Evolutionary conservation across 2,113 vertebrate species (phyloP), one percentile per base, ranked within the genome.

Genomic region (Herpailurus yagouaroundi): DNA sequence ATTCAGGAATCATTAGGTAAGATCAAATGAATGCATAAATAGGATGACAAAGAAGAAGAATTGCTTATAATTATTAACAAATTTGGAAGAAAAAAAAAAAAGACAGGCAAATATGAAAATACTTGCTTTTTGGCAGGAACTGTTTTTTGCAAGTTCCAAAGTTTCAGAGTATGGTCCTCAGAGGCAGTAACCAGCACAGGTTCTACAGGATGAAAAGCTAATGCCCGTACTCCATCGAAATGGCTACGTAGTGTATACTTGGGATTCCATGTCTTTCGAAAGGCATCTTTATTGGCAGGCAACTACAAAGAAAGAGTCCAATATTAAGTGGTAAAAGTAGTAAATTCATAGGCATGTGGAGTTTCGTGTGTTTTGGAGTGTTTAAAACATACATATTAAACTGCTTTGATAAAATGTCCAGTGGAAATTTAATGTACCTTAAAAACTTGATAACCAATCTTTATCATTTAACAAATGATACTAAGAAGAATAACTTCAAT

Each of bases 101-200:
- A 31, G 71, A 96, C 4, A 69, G 48, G 86, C n/a, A 81, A 98
- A 98, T 87, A 77, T 97, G 74, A 93, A 97, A 98, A 98, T 97
- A 98, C 99, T 98, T 99, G 99, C 99, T 99, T 99, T 99, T 99
- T 99, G 99, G 99, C 99, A 98, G 99, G 99, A 99, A 99, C 99
- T 0, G 99, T 99, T 99, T 99, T 99, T 98, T 99, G 99, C 97
- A 99, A 99, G 99, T 99, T 99, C 99, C 99, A 99, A 82, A 99
- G 99, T 98, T 99, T 99, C 50, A 99, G 99, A 81, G 99, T 99
- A 98, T 99, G 99, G 98, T 99, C 99, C 98, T 99, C 99, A 73
- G 99, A 99, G 98, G 99, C 99, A 87, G 99, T 99, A 98, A 99
- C 99, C 99, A 99, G 99, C 97, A 99, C 99, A 97, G 99, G 99